Evolutionary conservation across 1,140 invertebrate species (phyloP).

Genomic region (Zeugodacus cucurbitae): DNA sequence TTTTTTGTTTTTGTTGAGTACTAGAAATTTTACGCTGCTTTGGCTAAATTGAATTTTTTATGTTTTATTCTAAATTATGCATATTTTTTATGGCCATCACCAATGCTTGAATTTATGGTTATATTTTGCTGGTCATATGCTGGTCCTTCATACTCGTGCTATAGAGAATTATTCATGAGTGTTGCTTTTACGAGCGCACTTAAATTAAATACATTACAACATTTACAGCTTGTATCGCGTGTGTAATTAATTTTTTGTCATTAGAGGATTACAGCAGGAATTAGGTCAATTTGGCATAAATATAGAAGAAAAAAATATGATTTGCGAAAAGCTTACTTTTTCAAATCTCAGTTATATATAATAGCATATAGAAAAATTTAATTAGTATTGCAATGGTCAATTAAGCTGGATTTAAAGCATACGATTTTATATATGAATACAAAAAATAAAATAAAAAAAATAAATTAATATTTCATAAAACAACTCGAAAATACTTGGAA

Average conservation of each 20-base stretch:
- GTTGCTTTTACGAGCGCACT: not conserved
- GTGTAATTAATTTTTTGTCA: not conserved
- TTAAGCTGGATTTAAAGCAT: too few relatives aligned
- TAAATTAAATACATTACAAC: not conserved
- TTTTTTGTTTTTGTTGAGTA: not conserved
- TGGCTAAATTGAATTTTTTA: conserved; percentile 5
- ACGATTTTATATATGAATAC: too few relatives aligned
- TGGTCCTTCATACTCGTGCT: not conserved
- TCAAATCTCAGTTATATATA: too few relatives aligned
- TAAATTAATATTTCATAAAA: too few relatives aligned
- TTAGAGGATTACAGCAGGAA: not conserved
- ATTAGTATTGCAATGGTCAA: too few relatives aligned
- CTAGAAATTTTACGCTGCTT: not conserved
- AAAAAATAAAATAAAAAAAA: too few relatives aligned
- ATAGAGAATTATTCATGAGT: not conserved
- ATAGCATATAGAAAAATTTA: too few relatives aligned
- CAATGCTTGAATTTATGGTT: not conserved
- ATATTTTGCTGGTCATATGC: not conserved
- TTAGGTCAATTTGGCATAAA: too few relatives aligned
- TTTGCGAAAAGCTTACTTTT: too few relatives aligned
- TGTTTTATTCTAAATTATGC: not conserved
- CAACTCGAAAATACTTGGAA: too few relatives aligned
- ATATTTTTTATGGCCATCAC: not conserved
- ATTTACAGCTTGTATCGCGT: not conserved
- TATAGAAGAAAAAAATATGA: too few relatives aligned